These are phyloP conservation scores for Spisula solida DNA, from an alignment of 2,888 invertebrate species.

Conservation along the genomic window DNA sequence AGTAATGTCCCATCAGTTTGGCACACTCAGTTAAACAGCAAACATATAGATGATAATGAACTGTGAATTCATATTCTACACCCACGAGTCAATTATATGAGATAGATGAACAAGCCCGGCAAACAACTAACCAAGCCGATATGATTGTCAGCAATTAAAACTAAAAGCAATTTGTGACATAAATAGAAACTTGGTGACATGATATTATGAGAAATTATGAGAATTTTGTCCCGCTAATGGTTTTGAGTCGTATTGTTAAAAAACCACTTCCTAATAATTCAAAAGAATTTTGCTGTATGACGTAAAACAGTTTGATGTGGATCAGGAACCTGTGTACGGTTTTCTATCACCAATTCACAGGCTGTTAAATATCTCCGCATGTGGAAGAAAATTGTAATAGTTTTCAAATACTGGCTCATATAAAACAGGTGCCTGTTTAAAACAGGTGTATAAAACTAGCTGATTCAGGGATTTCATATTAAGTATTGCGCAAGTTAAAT, in stretches of 20 bases:
- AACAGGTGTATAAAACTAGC: no score
- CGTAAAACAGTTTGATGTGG: neutral
- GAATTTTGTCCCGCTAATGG: slow-evolving; percentile 1
- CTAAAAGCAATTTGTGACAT: slow-evolving; percentile 21
- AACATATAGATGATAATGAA: neutral
- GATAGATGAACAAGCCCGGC: neutral
- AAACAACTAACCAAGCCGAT: neutral
- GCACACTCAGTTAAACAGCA: neutral
- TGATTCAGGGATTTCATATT: no score
- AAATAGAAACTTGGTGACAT: slow-evolving; percentile 12
- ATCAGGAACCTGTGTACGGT: neutral
- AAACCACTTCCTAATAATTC: slow-evolving; percentile 3
- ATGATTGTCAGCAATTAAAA: slow-evolving; percentile 13
- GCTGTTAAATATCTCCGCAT: no score
- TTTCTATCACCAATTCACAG: neutral
- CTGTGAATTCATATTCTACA: neutral
- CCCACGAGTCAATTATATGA: slow-evolving; percentile 12
- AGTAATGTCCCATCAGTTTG: neutral
- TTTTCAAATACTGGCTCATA: no score
- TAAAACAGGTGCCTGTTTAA: no score
- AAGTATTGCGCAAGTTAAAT: no score
- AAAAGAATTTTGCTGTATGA: slow-evolving; percentile 29
- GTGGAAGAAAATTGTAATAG: no score
- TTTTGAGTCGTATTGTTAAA: neutral
- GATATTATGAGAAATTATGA: neutral